Percentiles rank a stretch among this genome's conserved stretches.
Evolutionary conservation across 2,797 vertebrate genomes (phyloP).

Genomic region (Sternotherus odoratus): DNA sequence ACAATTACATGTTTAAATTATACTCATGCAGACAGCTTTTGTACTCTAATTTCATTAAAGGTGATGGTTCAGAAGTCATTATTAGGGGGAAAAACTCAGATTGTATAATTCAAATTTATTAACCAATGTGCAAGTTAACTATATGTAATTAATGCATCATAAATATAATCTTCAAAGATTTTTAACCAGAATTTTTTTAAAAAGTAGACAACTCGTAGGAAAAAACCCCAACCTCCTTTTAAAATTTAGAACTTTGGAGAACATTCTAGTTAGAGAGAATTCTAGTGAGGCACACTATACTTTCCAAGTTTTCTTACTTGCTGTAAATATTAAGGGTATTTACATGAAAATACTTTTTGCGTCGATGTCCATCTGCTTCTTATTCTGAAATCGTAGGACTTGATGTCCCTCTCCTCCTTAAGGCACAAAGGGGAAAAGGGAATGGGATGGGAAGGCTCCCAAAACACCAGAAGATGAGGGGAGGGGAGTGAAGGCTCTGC

Average conservation of each 20-base stretch:
- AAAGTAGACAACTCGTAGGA: conserved; percentile 30
- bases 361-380: neutral
- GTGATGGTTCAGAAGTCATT: conserved; percentile 54
- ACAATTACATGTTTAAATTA: conserved; percentile 63
- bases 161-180: conserved; percentile 50
- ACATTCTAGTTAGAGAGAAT: neutral
- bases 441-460: neutral
- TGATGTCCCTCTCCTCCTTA: conserved; percentile 14
- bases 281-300: neutral
- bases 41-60: conserved; percentile 48
- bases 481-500: neutral
- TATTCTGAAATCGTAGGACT: neutral
- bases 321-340: conserved; percentile 1
- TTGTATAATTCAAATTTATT: conserved; percentile 52
- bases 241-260: neutral
- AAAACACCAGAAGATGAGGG: neutral
- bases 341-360: conserved; percentile 3
- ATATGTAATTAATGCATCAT: conserved; percentile 60
- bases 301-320: conserved; percentile 36
- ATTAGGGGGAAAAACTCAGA: conserved; percentile 34
- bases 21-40: conserved; percentile 41
- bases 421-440: neutral
- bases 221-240: conserved; percentile 8
- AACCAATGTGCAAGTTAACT: conserved; percentile 38
- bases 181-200: conserved; percentile 36